A percentile compares a stretch with the other conserved stretches of the same genome.
Evolutionary conservation across 2,888 invertebrate genomes (phyloP).

Genomic region (Leucoptera coffeella): DNA sequence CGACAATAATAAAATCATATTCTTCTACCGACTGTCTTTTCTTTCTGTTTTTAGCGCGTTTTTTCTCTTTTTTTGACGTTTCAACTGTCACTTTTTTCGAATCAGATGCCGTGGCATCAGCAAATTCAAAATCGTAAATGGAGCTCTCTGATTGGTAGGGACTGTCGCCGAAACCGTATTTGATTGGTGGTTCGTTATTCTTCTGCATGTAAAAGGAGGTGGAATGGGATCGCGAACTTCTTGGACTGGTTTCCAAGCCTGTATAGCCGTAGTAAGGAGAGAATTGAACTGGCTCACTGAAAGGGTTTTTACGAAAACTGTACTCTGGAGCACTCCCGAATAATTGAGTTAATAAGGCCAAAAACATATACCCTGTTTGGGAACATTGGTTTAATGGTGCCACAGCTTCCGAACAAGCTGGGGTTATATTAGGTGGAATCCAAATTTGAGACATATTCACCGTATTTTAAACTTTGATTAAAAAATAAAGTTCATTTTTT

Average conservation of each 20-base stretch:
- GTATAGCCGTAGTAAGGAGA: too few relatives aligned
- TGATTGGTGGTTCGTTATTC: conserved; percentile 8
- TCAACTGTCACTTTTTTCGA: conserved; percentile 12
- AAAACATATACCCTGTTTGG: conserved; percentile 50
- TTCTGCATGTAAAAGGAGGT: conserved; percentile 15
- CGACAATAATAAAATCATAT: conserved; percentile 59
- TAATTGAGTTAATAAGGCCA: conserved; percentile 49
- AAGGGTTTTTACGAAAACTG: too few relatives aligned
- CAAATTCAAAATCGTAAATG: too few relatives aligned
- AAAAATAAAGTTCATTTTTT: too few relatives aligned
- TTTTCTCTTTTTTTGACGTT: conserved; percentile 9
- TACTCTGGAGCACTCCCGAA: conserved; percentile 49
- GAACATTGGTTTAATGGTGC: conserved; percentile 54
- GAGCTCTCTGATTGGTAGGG: too few relatives aligned
- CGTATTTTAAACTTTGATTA: too few relatives aligned
- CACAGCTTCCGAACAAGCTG: conserved; percentile 44
- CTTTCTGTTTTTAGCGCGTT: conserved; percentile 11
- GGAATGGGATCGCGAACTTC: too few relatives aligned
- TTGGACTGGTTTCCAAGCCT: conserved; percentile 6
- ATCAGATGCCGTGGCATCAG: conserved; percentile 15
- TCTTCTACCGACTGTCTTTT: conserved; percentile 22
- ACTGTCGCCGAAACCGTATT: conserved; percentile 10
- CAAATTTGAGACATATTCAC: too few relatives aligned
- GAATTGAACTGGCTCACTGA: too few relatives aligned
- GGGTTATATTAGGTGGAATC: conserved; percentile 51